Evolutionary conservation across 1,140 invertebrate species (phyloP), one percentile per base, ranked within the genome.

Genomic region (Zelostemma sp.): DNA sequence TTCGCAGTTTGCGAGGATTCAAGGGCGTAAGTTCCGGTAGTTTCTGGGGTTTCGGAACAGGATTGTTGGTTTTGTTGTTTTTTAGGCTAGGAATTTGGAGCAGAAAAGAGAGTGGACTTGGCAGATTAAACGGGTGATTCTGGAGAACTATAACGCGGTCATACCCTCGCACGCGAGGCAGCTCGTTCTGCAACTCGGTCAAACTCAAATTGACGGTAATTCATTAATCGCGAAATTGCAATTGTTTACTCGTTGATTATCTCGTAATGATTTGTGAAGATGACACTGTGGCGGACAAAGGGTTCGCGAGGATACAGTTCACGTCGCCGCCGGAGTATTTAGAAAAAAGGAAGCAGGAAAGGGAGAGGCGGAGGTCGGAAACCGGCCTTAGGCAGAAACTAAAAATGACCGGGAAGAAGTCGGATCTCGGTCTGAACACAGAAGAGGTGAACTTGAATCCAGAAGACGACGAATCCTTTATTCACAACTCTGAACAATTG

Each of bases 61-160:
- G 25, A 28, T 28, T 38, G 3, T 56, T 16, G 46, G 15, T 33
- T 28, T 28, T 28, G 3, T 28, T 28, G 8, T 28, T 28, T 28
- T 8, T 28, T 28, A 91, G 87, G 94, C 95, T 19, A 84, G 92
- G 49, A 96, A 92, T 80, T 86, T 93, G 63, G 93, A 97, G 68
- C 95, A 97, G 85, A 98, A 99, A 86, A 88, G 95, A 59, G 93
- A 96, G 80, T 99, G 97, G 97, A 94, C 93, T 33, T 86, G 93
- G 60, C 93, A 95, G 80, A 89, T 97, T 73, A 97, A 97, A 81
- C 85, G 94, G 80, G 94, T 97, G 12, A 98, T 98, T 78, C 85
- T 98, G 68, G 96, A 98, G 80, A 97, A 97, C 86, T 98, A 96
- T 84, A 93, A 93, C 67, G 95, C 93, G 1, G 93, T 93, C 33